These are phyloP conservation scores for Koerneria pararmatus DNA, from an alignment of 2,888 invertebrate species.

Conservation along the genomic window DNA sequence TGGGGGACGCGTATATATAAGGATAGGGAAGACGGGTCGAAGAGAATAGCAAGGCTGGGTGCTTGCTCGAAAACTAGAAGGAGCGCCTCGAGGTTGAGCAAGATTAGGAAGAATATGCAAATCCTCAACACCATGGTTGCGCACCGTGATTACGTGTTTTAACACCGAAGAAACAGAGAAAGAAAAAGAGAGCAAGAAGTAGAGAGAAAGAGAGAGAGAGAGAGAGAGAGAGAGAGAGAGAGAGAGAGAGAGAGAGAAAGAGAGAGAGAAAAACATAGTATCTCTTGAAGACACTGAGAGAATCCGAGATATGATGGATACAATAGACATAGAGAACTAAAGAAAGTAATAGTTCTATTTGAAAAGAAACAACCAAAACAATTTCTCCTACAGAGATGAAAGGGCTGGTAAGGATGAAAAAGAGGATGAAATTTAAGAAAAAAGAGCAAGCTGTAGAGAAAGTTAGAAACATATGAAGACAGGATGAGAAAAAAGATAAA, in stretches of 20 bases:
- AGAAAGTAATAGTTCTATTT: not conserved
- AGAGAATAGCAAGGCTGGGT: too few species aligned
- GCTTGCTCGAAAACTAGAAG: too few species aligned
- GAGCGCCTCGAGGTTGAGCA: too few species aligned
- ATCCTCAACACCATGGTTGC: too few species aligned
- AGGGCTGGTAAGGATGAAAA: not conserved
- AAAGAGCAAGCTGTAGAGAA: not conserved
- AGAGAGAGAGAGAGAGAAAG: not conserved
- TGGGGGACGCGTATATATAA: too few species aligned
- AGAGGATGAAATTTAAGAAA: not conserved
- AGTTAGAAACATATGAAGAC: not conserved
- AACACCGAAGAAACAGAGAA: not conserved
- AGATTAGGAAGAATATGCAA: too few species aligned
- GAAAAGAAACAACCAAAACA: not conserved
- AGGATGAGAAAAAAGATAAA: not conserved
- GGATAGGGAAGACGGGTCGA: too few species aligned
- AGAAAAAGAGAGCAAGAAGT: not conserved
- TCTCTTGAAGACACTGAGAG: too few species aligned
- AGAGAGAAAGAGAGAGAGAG: slow-evolving; percentile 2
- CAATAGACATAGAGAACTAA: not conserved
- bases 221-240: slow-evolving; percentile 1
- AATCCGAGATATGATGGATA: not conserved
- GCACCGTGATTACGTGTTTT: too few species aligned
- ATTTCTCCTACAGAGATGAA: not conserved
- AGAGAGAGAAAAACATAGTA: too few species aligned